A percentile compares a stretch with the other conserved stretches of the same genome.
These are phyloP conservation scores for Merluccius polli DNA, from an alignment of 2,797 vertebrate species.

Conservation along the genomic window DNA sequence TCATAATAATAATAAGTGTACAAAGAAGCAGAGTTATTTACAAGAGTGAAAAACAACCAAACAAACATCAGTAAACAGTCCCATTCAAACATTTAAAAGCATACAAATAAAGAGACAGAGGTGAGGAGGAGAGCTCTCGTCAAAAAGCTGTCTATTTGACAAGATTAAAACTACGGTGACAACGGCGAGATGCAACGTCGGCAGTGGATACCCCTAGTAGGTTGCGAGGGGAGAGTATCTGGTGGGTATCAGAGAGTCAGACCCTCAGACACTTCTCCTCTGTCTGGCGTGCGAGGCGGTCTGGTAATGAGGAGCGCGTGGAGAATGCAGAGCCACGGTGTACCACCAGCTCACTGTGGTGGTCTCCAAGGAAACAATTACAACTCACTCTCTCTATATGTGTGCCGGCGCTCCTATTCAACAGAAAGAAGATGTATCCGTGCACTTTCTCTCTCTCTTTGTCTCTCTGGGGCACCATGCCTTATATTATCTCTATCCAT, in stretches of 20 bases:
- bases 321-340: slow-evolving; percentile 33
- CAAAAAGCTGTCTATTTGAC: too few species aligned
- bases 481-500: neutral
- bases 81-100: neutral
- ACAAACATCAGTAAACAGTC: neutral
- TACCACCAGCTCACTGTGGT: slow-evolving; percentile 23
- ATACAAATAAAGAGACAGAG: neutral
- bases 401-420: neutral
- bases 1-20: neutral
- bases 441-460: too few species aligned
- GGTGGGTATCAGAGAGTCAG: too few species aligned
- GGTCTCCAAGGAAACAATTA: slow-evolving; percentile 67
- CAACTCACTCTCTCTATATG: slow-evolving; percentile 6
- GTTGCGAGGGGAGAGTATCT: too few species aligned
- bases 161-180: too few species aligned
- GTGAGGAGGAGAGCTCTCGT: too few species aligned
- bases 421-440: too few species aligned
- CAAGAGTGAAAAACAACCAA: neutral
- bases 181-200: too few species aligned
- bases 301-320: slow-evolving; percentile 44
- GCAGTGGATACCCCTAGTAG: too few species aligned
- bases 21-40: neutral
- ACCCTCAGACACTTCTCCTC: too few species aligned
- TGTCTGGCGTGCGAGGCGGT: slow-evolving; percentile 39
- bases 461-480: slow-evolving; percentile 17